A percentile compares a stretch with the other conserved stretches of the same genome.
Evolutionary conservation across 37 sponge, comb jelly and placozoan species (phyloP).

Genomic region (Eunapius fragilis): DNA sequence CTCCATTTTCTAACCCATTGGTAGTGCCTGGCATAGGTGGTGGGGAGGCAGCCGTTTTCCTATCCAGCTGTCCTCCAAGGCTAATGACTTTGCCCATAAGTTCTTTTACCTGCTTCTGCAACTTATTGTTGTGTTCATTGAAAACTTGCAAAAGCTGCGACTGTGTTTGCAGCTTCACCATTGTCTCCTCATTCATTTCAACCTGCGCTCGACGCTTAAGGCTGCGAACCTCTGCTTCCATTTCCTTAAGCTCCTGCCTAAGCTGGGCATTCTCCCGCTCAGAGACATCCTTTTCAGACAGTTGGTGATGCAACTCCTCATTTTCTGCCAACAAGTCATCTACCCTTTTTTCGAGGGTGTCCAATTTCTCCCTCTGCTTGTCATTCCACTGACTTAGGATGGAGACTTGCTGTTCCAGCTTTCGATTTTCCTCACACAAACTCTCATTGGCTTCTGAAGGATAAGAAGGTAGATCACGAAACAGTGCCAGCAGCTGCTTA

Average conservation of each 20-base stretch:
- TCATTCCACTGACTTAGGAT: conserved; percentile 83
- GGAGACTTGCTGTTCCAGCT: conserved; percentile 69
- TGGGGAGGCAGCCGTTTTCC: conserved; percentile 45
- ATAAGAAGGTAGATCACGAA: conserved; percentile 29
- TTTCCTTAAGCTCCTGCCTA: conserved; percentile 54
- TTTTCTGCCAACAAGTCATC: conserved; percentile 17
- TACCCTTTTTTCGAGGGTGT: conserved; percentile 25
- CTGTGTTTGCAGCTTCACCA: conserved; percentile 63
- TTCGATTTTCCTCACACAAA: conserved; percentile 65
- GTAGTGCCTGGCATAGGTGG: conserved; percentile 47
- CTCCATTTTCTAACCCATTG: neutral
- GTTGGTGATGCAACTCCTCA: conserved; percentile 20
- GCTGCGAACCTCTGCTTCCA: conserved; percentile 50
- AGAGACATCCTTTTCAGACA: conserved; percentile 11
- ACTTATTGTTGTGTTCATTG: conserved; percentile 62
- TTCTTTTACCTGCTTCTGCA: conserved; percentile 61
- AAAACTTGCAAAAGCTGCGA: conserved; percentile 50
- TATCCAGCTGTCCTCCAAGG: conserved; percentile 35
- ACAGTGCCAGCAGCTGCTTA: conserved; percentile 10
- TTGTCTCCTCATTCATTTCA: conserved; percentile 57
- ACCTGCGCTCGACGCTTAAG: conserved; percentile 30
- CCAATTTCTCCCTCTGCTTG: conserved; percentile 59
- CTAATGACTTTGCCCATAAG: conserved; percentile 15
- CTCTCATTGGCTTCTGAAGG: conserved; percentile 17
- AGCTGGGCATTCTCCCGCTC: conserved; percentile 30